Conservation (phyloP, 2,113 vertebrate species). For the Chelonoidis abingdonii region DNA sequence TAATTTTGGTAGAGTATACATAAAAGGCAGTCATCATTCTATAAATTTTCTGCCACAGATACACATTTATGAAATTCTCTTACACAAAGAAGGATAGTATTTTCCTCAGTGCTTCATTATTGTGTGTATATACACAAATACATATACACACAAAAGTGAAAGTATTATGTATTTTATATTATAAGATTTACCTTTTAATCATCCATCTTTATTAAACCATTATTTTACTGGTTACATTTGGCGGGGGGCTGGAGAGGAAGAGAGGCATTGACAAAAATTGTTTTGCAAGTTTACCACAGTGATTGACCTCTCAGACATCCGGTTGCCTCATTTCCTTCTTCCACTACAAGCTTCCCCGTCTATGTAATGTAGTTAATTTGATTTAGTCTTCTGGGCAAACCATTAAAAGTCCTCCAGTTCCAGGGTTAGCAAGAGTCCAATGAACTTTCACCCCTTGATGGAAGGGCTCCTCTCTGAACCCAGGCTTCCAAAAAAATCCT, state of each 20-base stretch:
- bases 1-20: background rate
- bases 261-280: background rate
- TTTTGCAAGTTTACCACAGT: background rate
- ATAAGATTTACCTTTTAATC: background rate
- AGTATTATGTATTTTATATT: background rate
- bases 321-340: background rate
- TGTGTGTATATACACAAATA: background rate
- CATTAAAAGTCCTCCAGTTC: background rate
- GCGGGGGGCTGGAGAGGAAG: background rate
- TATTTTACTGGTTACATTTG: background rate
- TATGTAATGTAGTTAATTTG: background rate
- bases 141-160: background rate
- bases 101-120: background rate
- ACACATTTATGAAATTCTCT: background rate
- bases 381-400: background rate
- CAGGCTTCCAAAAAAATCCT: background rate
- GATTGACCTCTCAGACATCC: background rate
- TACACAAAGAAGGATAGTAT: background rate
- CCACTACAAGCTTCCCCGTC: background rate
- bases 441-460: background rate
- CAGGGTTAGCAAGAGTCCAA: background rate
- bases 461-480: background rate
- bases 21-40: background rate
- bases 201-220: background rate
- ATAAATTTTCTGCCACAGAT: slow-evolving; percentile 7